A percentile compares a stretch with the other conserved stretches of the same genome.
Conservation (phyloP, 2,113 vertebrate genomes). For the Ciconia stormi region DNA sequence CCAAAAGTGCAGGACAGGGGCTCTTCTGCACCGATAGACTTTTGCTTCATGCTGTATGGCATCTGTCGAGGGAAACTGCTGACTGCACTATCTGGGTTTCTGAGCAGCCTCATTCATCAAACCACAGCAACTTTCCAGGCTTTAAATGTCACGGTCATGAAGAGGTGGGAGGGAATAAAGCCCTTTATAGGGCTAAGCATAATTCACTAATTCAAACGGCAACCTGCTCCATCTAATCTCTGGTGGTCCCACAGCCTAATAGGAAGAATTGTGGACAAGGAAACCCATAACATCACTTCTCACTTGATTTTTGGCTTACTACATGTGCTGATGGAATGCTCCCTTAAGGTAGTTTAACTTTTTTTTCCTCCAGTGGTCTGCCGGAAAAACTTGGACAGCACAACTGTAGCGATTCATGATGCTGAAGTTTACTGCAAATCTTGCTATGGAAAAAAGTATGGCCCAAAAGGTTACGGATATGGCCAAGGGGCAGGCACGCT, state of each 20-base stretch:
- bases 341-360: neutral
- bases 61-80: constrained; percentile 32
- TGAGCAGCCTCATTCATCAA: constrained; percentile 32
- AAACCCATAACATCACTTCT: neutral
- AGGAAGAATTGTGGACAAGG: neutral
- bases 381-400: constrained; percentile 92
- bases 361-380: constrained; percentile 83
- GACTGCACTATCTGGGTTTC: neutral
- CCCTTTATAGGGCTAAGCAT: neutral
- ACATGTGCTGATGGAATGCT: neutral
- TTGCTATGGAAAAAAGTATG: constrained; percentile 94
- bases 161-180: neutral
- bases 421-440: constrained; percentile 93
- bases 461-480: constrained; percentile 92
- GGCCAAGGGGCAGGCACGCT: constrained; percentile 91
- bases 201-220: neutral
- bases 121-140: constrained; percentile 11
- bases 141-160: constrained; percentile 34
- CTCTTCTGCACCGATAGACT: neutral
- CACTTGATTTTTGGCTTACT: neutral
- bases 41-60: neutral
- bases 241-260: neutral
- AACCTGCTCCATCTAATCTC: neutral
- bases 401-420: constrained; percentile 88
- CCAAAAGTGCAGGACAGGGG: neutral